Base-by-base conservation (phyloP, 2,888 invertebrate species). In the Hydroisotoma schaefferi region DNA sequence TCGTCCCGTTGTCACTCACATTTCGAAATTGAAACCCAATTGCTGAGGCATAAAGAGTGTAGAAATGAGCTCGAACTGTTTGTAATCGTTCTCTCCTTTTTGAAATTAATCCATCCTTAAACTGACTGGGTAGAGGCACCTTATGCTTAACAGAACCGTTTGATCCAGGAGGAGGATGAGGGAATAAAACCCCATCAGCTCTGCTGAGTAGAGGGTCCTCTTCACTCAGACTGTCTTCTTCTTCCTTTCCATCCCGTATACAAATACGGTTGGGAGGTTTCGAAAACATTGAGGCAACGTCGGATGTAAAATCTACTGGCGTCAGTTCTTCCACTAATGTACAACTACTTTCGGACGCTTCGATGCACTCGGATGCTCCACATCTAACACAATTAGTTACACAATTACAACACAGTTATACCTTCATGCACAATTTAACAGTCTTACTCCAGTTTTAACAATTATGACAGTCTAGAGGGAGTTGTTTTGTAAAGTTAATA, bases 11-110 rank as follows among this genome's bases (percentile, higher is more conserved):
- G 54, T 81, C 81, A 25, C 78, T 77, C 55, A 78, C 78, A 69
- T 79, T 79, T 69, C 80, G 81, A 74, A 80, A 78, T 69, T 79
- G 80, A 65, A 81, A 77, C 43, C 81, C 82, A 61, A 82, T 78
- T 8, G 81, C 79, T 55, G 80, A 77, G 71, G 79, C 79, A 73
- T 84, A 84, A 48, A 79, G 78, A 68, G 78, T 79, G 73, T 81
- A 81, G 74, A 85, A 84, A 59, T 81, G 75, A 70, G 79, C 76
- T 63, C 84, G 77, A n/a, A 84, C 78, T 56, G 78, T 76, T 51
- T 80, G 77, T 62, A 84, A 76, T 59, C 79, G 78, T 20, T 40
- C 40, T 40, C 40, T 40, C n/a, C 44, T 20, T 59, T 49, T 25
- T 56, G 49, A 57, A 59, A 57, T 51, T 63, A 57, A 20, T 1